phyloP scores from a whole-genome alignment of 2,113 vertebrate species.

The Percina caprodes region DNA sequence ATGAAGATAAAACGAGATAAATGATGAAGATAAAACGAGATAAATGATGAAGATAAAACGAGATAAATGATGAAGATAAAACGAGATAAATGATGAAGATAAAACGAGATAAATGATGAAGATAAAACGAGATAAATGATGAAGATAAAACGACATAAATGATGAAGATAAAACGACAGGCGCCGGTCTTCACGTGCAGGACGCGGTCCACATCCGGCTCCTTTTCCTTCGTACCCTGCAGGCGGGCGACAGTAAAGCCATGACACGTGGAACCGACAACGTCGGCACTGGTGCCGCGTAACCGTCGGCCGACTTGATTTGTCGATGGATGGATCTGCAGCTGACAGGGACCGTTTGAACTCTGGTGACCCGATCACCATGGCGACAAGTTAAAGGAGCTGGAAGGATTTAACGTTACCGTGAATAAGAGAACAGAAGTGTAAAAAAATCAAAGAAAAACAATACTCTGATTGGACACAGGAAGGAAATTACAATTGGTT shows the following conservation, averaged over 20 bases:
- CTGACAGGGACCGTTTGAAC: not conserved
- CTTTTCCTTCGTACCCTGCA: not conserved
- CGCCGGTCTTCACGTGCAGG: not conserved
- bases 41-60: not conserved
- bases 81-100: not conserved
- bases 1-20: not conserved
- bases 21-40: not conserved
- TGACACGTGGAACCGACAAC: not conserved
- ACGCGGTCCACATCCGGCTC: not conserved
- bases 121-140: no score
- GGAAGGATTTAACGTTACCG: not conserved
- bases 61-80: no score
- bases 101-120: no score
- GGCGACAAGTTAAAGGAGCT: conserved; percentile 12
- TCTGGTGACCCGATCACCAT: not conserved
- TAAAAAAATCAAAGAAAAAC: not conserved
- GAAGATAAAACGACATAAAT: not conserved
- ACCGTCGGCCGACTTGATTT: rapidly evolving
- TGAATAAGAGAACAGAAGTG: not conserved
- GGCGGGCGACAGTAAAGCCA: not conserved
- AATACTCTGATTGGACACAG: conserved; percentile 22
- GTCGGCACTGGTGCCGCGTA: not conserved
- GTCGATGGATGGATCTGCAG: not conserved
- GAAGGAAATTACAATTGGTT: conserved; percentile 52
- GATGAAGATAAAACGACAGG: conserved; percentile 5